phyloP scores from a whole-genome alignment of 2,113 vertebrate species.

The Caranx ignobilis region DNA sequence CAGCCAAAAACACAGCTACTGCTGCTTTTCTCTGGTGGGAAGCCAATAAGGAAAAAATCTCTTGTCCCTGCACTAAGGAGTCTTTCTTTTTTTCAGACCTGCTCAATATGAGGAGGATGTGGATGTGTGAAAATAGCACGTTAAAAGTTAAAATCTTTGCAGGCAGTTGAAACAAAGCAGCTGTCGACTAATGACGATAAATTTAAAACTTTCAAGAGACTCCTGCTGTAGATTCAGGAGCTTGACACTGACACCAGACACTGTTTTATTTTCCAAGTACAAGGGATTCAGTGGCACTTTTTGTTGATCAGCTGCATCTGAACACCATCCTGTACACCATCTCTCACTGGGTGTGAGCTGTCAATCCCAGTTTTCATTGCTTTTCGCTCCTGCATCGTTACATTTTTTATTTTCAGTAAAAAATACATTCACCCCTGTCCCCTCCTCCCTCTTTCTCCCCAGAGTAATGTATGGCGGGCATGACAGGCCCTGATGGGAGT shows the following conservation, averaged over 20 bases:
- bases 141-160: neutral
- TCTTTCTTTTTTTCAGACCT: neutral
- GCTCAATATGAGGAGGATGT: neutral
- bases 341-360: conserved; percentile 7
- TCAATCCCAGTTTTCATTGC: conserved; percentile 24
- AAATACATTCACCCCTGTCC: neutral
- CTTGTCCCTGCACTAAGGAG: neutral
- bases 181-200: neutral
- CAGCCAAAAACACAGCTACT: neutral
- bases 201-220: neutral
- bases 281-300: neutral
- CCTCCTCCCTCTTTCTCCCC: conserved; percentile 18
- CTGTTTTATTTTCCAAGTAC: neutral
- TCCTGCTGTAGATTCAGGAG: neutral
- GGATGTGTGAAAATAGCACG: no score
- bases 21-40: neutral
- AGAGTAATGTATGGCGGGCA: conserved; percentile 22
- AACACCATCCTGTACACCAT: neutral
- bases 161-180: neutral
- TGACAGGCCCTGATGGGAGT: conserved; percentile 41
- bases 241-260: neutral
- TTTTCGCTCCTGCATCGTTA: conserved; percentile 47
- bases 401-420: conserved; percentile 34
- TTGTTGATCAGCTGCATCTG: conserved; percentile 6
- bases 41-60: neutral